Conservation (phyloP, 1,140 invertebrate species). For the Lordiphosa clarofinis region DNA sequence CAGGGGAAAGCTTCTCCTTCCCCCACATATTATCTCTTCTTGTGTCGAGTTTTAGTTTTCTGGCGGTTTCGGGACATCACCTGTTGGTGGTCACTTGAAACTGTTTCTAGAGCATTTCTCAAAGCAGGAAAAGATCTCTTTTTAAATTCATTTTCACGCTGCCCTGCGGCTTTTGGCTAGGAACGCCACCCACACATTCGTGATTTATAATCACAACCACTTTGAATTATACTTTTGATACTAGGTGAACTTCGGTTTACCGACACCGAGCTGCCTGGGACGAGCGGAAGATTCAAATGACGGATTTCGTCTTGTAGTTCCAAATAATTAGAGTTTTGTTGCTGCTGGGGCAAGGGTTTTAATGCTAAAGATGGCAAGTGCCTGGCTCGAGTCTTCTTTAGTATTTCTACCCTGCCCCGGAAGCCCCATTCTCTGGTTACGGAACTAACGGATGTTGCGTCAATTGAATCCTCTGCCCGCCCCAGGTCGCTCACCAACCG, state of each 20-base stretch:
- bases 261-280: conserved; percentile 8
- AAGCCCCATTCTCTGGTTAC: too few species aligned
- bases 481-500: conserved; percentile 17
- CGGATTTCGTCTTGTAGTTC: conserved; percentile 40
- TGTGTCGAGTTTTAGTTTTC: neutral
- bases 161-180: conserved; percentile 56
- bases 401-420: too few species aligned
- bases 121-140: neutral
- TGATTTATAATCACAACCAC: neutral
- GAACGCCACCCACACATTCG: conserved; percentile 34
- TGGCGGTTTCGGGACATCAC: neutral
- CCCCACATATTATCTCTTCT: neutral
- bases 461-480: conserved; percentile 1
- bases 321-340: neutral
- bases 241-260: conserved; percentile 6
- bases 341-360: too few species aligned
- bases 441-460: conserved; percentile 6
- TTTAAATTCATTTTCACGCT: conserved; percentile 27
- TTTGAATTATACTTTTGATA: conserved; percentile 4
- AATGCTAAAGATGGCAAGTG: too few species aligned
- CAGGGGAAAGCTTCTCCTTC: conserved; percentile 33
- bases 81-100: neutral
- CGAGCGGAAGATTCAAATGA: conserved; percentile 9
- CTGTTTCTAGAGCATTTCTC: neutral
- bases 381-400: too few species aligned